Percentiles rank a stretch among this genome's conserved stretches.
Evolutionary conservation across 1,140 invertebrate species (phyloP).

Genomic region (Phthorimaea operculella): DNA sequence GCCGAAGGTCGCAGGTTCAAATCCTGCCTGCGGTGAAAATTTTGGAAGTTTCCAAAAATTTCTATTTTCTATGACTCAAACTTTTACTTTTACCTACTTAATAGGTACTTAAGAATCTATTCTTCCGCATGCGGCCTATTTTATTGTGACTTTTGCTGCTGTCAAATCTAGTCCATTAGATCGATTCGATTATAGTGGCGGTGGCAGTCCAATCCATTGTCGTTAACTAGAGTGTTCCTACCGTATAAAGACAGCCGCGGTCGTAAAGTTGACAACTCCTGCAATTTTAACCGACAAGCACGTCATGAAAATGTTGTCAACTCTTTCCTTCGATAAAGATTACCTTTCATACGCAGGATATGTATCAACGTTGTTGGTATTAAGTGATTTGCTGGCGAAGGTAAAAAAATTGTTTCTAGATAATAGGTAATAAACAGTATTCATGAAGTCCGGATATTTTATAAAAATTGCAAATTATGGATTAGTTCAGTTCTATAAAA

Average conservation of each 20-base stretch:
- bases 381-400: not conserved
- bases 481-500: too few relatives aligned
- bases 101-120: not conserved
- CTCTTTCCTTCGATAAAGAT: conserved; percentile 21
- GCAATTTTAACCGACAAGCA: conserved; percentile 36
- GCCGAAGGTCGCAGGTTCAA: too few relatives aligned
- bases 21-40: too few relatives aligned
- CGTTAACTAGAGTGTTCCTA: too few relatives aligned
- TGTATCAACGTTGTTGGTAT: too few relatives aligned
- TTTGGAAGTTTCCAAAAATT: not conserved
- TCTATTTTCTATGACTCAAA: not conserved
- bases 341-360: not conserved
- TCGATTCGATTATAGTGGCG: too few relatives aligned
- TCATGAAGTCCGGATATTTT: too few relatives aligned
- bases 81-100: not conserved
- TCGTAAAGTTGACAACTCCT: conserved; percentile 32
- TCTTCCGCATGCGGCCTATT: not conserved
- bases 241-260: not conserved
- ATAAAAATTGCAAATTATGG: too few relatives aligned
- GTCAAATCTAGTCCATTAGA: not conserved
- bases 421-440: not conserved
- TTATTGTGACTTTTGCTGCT: not conserved
- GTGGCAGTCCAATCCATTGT: not conserved
- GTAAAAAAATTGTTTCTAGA: not conserved
- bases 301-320: conserved; percentile 42